Conservation (phyloP, 2,797 vertebrate species). For the Botia kubotai region DNA sequence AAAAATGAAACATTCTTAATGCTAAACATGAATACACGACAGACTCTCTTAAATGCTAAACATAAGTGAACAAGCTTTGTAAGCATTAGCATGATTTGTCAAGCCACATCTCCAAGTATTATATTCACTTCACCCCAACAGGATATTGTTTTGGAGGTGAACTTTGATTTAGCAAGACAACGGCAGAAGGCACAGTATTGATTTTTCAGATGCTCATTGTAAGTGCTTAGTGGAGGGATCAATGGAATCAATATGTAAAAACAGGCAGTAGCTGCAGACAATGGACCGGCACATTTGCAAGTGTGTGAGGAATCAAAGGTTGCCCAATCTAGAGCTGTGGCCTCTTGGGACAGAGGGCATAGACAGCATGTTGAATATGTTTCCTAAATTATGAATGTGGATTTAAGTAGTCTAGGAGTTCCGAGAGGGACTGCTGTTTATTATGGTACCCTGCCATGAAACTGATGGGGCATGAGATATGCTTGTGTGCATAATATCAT, state of each 20-base stretch:
- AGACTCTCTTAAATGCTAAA: not conserved
- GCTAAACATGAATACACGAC: no score
- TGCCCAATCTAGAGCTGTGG: constrained; percentile 51
- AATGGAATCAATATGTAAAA: constrained; percentile 54
- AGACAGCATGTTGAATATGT: constrained; percentile 51
- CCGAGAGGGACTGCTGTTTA: constrained; percentile 39
- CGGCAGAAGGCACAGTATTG: constrained; percentile 57
- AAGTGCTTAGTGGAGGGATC: constrained; percentile 60
- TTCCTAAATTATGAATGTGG: constrained; percentile 58
- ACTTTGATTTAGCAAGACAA: constrained; percentile 47
- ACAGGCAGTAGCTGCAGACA: constrained; percentile 46
- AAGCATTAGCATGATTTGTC: constrained; percentile 20
- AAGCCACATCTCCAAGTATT: not conserved
- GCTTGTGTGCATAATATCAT: constrained; percentile 33
- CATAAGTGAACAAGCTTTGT: not conserved
- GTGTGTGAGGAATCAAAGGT: constrained; percentile 40
- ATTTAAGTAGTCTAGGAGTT: constrained; percentile 56
- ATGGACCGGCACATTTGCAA: constrained; percentile 49
- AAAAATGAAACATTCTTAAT: not conserved
- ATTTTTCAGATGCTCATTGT: constrained; percentile 60
- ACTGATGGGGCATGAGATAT: constrained; percentile 37
- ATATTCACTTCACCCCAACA: constrained; percentile 53
- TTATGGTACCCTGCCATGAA: constrained; percentile 31
- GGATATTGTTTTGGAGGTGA: constrained; percentile 54
- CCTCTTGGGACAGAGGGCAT: constrained; percentile 49